Evolutionary conservation across 2,888 invertebrate genomes (phyloP).

Genomic region (Frankliniella fusca): DNA sequence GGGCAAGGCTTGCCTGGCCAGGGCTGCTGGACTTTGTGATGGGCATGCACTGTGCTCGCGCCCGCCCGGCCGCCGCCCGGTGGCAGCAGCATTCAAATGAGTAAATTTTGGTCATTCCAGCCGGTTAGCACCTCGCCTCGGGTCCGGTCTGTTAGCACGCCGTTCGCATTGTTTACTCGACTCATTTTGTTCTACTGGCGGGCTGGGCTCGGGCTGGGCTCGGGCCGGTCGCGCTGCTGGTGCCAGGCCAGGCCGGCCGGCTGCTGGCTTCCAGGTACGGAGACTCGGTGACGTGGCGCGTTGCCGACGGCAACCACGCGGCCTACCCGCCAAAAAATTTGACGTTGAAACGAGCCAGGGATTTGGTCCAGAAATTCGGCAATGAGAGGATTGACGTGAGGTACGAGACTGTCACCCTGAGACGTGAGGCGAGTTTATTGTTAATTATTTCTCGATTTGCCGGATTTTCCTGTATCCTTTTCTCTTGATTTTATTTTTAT

Average conservation of each 20-base stretch:
- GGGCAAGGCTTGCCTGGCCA: background rate
- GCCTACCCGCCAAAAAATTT: background rate
- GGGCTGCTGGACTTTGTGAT: background rate
- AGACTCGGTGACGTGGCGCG: background rate
- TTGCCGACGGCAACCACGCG: background rate
- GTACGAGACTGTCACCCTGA: no score
- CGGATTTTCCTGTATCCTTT: no score
- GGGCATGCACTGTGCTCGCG: background rate
- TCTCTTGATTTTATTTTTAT: no score
- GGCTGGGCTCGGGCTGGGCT: background rate
- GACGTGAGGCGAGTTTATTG: no score
- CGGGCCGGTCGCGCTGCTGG: background rate
- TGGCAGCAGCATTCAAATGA: slow-evolving; percentile 16
- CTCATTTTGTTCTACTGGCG: background rate
- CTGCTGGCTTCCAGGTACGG: background rate
- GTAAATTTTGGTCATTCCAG: slow-evolving; percentile 13
- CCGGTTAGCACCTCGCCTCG: slow-evolving; percentile 2
- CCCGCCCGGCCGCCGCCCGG: background rate
- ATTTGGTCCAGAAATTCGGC: background rate
- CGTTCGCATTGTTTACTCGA: background rate
- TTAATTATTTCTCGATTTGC: no score
- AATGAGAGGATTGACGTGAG: no score
- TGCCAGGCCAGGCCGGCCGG: background rate
- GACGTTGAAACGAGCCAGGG: background rate
- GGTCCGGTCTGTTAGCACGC: background rate